Conservation (phyloP, 2,888 invertebrate genomes). For the Archaeoteleia sp. region DNA sequence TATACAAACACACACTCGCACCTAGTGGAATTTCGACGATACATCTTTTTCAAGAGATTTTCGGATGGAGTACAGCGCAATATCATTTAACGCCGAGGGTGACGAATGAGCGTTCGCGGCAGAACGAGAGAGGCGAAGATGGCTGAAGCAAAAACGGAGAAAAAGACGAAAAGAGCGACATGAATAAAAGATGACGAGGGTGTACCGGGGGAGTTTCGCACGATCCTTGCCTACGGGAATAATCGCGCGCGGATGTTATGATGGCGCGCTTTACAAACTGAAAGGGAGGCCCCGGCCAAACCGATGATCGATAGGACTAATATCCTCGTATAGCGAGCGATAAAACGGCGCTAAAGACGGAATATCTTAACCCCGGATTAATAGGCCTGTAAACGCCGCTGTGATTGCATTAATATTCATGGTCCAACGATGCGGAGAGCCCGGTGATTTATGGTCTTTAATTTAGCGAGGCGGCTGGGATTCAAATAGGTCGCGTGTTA, state of each 20-base stretch:
- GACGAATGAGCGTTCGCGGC: slow-evolving; percentile 3
- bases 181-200: slow-evolving; percentile 66
- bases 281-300: slow-evolving; percentile 44
- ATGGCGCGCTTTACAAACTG: slow-evolving; percentile 40
- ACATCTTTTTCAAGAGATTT: too few species aligned
- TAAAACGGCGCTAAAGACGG: slow-evolving; percentile 69
- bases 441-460: slow-evolving; percentile 65
- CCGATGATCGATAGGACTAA: slow-evolving; percentile 73
- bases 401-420: slow-evolving; percentile 75
- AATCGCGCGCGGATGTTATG: slow-evolving; percentile 49
- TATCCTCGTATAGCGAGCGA: slow-evolving; percentile 63
- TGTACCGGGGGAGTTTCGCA: slow-evolving; percentile 54
- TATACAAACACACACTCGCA: too few species aligned
- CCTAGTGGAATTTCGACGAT: too few species aligned
- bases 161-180: slow-evolving; percentile 44
- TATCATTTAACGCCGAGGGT: slow-evolving; percentile 14
- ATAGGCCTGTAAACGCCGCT: slow-evolving; percentile 72
- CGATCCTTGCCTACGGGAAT: slow-evolving; percentile 56
- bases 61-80: too few species aligned
- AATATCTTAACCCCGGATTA: slow-evolving; percentile 71
- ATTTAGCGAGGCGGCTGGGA: slow-evolving; percentile 56
- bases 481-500: slow-evolving; percentile 56
- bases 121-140: slow-evolving; percentile 1
- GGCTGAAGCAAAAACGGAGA: too few species aligned
- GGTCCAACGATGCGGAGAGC: slow-evolving; percentile 61